Percentiles rank a stretch among this genome's conserved stretches.
phyloP scores from a whole-genome alignment of 1,140 invertebrate genomes.

The Halesus radiatus region DNA sequence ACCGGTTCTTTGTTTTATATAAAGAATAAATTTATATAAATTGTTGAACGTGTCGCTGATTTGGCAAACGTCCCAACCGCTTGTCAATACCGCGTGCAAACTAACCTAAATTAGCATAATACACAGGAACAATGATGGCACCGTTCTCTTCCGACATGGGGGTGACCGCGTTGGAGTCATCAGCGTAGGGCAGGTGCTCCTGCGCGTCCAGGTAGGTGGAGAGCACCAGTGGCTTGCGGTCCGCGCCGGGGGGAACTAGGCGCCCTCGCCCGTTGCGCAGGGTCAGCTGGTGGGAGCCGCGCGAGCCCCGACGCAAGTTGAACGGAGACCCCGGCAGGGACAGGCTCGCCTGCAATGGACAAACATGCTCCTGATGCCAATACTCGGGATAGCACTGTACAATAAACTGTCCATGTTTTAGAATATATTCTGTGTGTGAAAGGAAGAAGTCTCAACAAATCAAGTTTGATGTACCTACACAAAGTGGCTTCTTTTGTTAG shows the following conservation, averaged over 20 bases:
- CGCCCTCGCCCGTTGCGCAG: conserved; percentile 84
- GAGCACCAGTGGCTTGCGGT: conserved; percentile 93
- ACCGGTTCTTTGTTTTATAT: no score
- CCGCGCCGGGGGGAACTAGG: conserved; percentile 79
- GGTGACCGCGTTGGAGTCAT: conserved; percentile 97
- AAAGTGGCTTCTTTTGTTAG: no score
- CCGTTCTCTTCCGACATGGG: conserved; percentile 98
- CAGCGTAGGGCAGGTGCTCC: conserved; percentile 96
- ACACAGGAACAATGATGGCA: conserved; percentile 91
- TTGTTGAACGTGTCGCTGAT: no score
- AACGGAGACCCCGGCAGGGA: conserved; percentile 97
- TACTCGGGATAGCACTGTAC: neutral
- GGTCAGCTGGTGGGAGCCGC: conserved; percentile 92
- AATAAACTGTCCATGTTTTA: neutral
- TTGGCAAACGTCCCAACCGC: no score
- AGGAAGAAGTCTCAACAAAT: no score
- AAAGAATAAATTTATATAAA: no score
- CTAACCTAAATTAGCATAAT: conserved; percentile 83
- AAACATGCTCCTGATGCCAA: neutral
- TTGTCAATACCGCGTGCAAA: conserved; percentile 47
- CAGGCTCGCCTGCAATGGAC: conserved; percentile 85
- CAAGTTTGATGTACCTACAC: no score
- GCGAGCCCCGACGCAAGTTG: conserved; percentile 88
- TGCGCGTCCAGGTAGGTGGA: conserved; percentile 96
- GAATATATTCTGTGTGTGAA: neutral